phyloP scores from a whole-genome alignment of 2,888 invertebrate species.

The Cetonia aurata region DNA sequence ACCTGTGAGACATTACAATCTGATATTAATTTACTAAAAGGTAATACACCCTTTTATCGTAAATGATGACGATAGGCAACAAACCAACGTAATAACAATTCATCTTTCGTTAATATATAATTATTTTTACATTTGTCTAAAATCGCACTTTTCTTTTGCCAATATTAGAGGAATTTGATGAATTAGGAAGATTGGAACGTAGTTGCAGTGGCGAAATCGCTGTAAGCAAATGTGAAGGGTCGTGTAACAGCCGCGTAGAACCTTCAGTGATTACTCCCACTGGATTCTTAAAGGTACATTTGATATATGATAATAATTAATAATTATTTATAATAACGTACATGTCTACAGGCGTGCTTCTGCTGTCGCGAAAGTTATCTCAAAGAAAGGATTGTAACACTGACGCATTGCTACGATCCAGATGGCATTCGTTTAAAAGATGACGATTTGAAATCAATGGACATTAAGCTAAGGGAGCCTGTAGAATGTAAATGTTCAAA shows the following conservation, averaged over 20 bases:
- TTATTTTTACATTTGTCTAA: conserved; percentile 5
- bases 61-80: neutral
- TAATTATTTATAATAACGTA: neutral
- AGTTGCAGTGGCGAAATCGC: conserved; percentile 91
- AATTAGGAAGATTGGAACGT: conserved; percentile 83
- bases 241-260: conserved; percentile 91
- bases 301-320: conserved; percentile 6
- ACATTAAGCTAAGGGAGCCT: conserved; percentile 87
- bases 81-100: neutral
- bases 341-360: conserved; percentile 83
- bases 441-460: conserved; percentile 80
- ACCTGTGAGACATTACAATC: conserved; percentile 88
- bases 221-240: conserved; percentile 94
- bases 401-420: conserved; percentile 89
- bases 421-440: conserved; percentile 83
- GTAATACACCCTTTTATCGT: conserved; percentile 66
- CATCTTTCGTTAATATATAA: neutral
- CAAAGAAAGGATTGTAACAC: conserved; percentile 81
- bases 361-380: conserved; percentile 92
- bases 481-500: conserved; percentile 92
- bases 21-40: conserved; percentile 89
- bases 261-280: conserved; percentile 90
- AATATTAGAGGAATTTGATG: conserved; percentile 85
- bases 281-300: conserved; percentile 85
- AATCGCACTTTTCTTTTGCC: conserved; percentile 44